Evolutionary conservation across 2,797 vertebrate species (phyloP).

Genomic region (Hippocampus kuda): DNA sequence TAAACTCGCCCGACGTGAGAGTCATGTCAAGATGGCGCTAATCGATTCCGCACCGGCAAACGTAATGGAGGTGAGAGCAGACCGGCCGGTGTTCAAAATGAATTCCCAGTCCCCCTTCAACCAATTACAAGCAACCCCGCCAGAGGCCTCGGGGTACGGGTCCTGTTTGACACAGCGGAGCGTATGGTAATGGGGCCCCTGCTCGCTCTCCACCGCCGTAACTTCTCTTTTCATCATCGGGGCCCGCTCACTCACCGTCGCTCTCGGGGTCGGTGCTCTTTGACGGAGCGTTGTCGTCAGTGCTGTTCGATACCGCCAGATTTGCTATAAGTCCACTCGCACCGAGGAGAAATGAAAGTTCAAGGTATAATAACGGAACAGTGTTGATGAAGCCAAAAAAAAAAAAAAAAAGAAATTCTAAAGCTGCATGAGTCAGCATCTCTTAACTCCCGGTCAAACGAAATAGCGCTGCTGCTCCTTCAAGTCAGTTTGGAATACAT

Average conservation of each 20-base stretch:
- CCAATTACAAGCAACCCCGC: conserved; percentile 45
- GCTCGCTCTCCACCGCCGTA: neutral
- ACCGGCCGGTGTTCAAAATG: conserved; percentile 37
- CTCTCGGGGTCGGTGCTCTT: neutral
- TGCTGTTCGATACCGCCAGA: neutral
- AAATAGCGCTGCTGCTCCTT: neutral
- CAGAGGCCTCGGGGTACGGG: conserved; percentile 11
- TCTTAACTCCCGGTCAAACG: neutral
- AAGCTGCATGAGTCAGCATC: neutral
- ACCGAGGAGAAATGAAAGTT: neutral
- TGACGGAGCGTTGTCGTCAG: neutral
- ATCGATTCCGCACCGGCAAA: conserved; percentile 51
- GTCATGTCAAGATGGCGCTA: conserved; percentile 39
- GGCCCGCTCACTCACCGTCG: neutral
- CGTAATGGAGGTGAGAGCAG: conserved; percentile 51
- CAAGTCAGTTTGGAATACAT: neutral
- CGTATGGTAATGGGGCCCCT: neutral
- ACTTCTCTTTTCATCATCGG: neutral
- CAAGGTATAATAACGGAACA: no score
- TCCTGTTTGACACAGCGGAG: conserved; percentile 12
- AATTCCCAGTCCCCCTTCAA: conserved; percentile 33
- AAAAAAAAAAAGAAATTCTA: neutral
- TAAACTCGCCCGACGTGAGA: conserved; percentile 24
- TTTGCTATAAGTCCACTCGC: no score
- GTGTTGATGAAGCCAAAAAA: neutral